Conservation (phyloP, 1,140 invertebrate species). For the Drosophila ananassae region DNA sequence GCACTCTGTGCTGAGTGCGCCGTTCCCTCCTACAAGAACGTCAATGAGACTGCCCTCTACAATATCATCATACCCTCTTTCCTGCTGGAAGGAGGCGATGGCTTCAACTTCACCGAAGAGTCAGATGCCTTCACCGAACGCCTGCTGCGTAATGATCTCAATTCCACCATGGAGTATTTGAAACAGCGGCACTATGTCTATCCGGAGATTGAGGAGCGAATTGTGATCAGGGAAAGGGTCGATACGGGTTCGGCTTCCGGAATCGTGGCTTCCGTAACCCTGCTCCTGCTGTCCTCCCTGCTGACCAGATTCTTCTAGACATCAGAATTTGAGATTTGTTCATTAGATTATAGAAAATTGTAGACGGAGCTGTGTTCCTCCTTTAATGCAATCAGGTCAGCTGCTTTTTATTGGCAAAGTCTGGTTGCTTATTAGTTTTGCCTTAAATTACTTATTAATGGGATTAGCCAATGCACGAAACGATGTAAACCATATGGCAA, state of each 20-base stretch:
- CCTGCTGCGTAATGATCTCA: constrained; percentile 50
- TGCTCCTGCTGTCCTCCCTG: constrained; percentile 45
- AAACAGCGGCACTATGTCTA: constrained; percentile 83
- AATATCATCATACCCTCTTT: constrained; percentile 84
- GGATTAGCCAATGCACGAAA: constrained; percentile 3
- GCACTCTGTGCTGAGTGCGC: constrained; percentile 85
- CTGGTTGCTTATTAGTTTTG: not conserved
- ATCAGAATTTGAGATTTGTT: not conserved
- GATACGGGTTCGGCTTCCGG: constrained; percentile 20
- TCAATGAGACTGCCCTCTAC: constrained; percentile 84
- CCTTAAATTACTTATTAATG: not conserved
- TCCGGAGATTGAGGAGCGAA: constrained; percentile 85
- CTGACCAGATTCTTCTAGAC: constrained; percentile 32
- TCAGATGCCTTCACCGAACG: constrained; percentile 22
- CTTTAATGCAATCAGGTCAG: not conserved
- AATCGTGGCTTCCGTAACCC: constrained; percentile 39
- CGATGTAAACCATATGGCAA: constrained; percentile 11
- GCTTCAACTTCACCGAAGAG: constrained; percentile 43
- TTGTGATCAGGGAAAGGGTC: constrained; percentile 58
- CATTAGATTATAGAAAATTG: not conserved
- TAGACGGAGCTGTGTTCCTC: not conserved
- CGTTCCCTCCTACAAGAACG: constrained; percentile 83
- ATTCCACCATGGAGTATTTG: constrained; percentile 57
- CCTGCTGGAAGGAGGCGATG: constrained; percentile 66
- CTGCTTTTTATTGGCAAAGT: not conserved